A percentile compares a stretch with the other conserved stretches of the same genome.
Evolutionary conservation across 2,888 invertebrate species (phyloP).

Genomic region (Serripes groenlandicus): DNA sequence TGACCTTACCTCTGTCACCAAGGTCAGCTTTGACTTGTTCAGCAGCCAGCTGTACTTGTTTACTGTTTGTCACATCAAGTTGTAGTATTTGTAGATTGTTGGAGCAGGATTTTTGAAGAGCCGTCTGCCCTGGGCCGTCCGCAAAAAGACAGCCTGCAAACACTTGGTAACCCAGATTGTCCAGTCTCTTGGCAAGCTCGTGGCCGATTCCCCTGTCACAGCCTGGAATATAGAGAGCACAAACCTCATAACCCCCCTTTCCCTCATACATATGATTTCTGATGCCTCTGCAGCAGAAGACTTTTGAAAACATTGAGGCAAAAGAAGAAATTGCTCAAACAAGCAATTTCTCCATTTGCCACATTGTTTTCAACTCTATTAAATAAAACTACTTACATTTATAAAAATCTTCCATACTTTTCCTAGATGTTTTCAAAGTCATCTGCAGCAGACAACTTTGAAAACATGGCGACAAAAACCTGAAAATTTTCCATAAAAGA

Average conservation of each 20-base stretch:
- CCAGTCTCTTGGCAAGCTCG: constrained; percentile 75
- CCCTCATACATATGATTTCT: neutral
- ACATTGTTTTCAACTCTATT: too few relatives aligned
- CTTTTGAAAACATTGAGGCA: neutral
- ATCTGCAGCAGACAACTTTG: too few relatives aligned
- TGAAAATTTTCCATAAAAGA: too few relatives aligned
- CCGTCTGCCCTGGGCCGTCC: constrained; percentile 69
- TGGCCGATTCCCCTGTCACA: constrained; percentile 83
- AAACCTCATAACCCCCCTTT: neutral
- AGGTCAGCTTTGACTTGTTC: constrained; percentile 65
- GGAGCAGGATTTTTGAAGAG: constrained; percentile 70
- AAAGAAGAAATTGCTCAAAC: neutral
- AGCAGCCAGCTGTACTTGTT: constrained; percentile 70
- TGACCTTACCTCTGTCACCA: constrained; percentile 71
- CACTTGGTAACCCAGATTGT: constrained; percentile 78
- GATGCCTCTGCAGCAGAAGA: neutral
- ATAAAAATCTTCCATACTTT: too few relatives aligned
- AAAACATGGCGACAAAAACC: too few relatives aligned
- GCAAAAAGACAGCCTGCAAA: constrained; percentile 80
- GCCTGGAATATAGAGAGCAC: constrained; percentile 65
- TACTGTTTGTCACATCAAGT: constrained; percentile 77
- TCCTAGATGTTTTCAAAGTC: too few relatives aligned
- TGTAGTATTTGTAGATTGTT: constrained; percentile 72
- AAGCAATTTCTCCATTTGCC: too few relatives aligned
- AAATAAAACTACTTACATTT: too few relatives aligned